Base-by-base conservation (phyloP, 1,140 invertebrate genomes). In the Caligus rogercresseyi region DNA sequence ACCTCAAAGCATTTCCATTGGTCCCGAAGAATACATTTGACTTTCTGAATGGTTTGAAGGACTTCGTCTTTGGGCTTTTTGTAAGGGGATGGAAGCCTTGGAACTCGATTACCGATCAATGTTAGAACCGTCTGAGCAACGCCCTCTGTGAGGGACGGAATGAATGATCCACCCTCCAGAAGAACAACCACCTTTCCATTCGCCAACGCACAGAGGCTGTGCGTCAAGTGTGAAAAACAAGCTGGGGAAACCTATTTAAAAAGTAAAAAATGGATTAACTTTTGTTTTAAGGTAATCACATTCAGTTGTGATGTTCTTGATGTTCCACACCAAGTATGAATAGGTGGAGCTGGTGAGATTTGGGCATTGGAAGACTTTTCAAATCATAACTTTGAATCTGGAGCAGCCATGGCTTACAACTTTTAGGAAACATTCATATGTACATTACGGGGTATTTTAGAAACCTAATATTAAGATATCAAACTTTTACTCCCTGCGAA, bases 91-190 rank as follows among this genome's bases (percentile, higher is more conserved):
- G 78, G 72, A 31, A 91, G 72, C 31, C 70, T 63, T 0, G 89
- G 87, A 69, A 85, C 86, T 3, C 87, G 81, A 74, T 93, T 85
- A 0, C 85, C 86, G 15, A 96, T 74, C 52, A 98, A 75, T 0
- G 84, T 77, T 63, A 84, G 76, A 16, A 96, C 70, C 3, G 88
- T 90, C 15, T 89, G 72, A n/a, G 87, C 87, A 43, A 87, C 89
- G 54, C 84, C 81, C 78, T 96, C 91, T 0, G 89, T 80, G 61
- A 96, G 75, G 0, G 89, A 91, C 51, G 85, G 79, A 16, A 89
- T 68, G 71, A 85, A 93, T 73, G 96, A 97, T 20, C 92, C 92
- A 61, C 92, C 92, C 81, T 96, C 92, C 24, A 96, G 75, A 66
- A 92, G 71, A 7, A 88, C 83, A 65, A 83, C 84, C 25, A 95